phyloP scores from a whole-genome alignment of 2,113 vertebrate genomes.

The Chaetorhynchus papuensis region DNA sequence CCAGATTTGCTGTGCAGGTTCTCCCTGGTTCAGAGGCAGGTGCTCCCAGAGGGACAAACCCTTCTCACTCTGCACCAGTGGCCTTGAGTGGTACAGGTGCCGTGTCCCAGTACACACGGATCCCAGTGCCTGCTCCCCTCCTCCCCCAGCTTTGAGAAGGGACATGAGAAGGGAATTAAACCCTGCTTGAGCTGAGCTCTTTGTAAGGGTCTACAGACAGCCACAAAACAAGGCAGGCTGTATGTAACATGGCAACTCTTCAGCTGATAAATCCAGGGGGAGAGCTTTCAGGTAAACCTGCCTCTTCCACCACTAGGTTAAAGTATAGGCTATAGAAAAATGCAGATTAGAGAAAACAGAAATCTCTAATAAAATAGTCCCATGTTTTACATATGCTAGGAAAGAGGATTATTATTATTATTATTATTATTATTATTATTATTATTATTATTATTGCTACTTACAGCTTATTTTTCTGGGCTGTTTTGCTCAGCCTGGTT shows the following conservation, averaged over 20 bases:
- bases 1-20: neutral
- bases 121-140: neutral
- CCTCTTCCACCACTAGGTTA: neutral
- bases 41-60: neutral
- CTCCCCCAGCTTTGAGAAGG: neutral
- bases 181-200: neutral
- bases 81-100: neutral
- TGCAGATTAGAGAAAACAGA: neutral
- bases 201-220: neutral
- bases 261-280: neutral
- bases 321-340: neutral
- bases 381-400: neutral
- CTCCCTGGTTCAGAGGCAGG: neutral
- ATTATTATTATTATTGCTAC: neutral
- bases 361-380: neutral
- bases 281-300: neutral
- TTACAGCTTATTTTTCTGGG: neutral
- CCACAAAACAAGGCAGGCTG: neutral
- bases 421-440: too few relatives aligned
- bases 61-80: neutral
- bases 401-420: neutral
- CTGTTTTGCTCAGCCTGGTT: neutral
- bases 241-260: neutral
- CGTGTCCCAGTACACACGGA: neutral
- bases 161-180: neutral